phyloP scores from a whole-genome alignment of 2,888 invertebrate species.

The Gymnocheta viridis region DNA sequence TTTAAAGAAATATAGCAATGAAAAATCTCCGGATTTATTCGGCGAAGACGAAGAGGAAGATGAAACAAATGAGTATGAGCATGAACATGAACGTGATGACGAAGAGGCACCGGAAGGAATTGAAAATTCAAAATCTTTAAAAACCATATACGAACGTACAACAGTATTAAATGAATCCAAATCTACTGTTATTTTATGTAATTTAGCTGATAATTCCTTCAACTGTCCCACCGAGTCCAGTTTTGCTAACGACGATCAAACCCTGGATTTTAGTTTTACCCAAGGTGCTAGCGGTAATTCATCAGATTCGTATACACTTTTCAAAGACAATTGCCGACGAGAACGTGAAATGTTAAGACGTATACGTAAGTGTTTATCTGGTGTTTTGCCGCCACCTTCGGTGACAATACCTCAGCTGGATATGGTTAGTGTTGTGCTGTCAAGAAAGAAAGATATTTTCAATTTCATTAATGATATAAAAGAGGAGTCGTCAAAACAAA shows the following conservation, averaged over 20 bases:
- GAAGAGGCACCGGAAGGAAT: constrained; percentile 1
- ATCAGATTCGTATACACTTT: constrained; percentile 68
- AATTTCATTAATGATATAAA: constrained; percentile 73
- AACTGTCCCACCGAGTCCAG: constrained; percentile 76
- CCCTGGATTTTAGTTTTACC: constrained; percentile 71
- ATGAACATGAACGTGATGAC: too few relatives aligned
- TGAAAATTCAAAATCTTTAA: constrained; percentile 4
- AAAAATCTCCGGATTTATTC: constrained; percentile 86
- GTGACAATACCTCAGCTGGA: constrained; percentile 87
- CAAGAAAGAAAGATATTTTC: constrained; percentile 83
- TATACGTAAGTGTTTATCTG: constrained; percentile 85
- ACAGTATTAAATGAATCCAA: constrained; percentile 44
- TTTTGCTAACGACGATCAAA: constrained; percentile 76
- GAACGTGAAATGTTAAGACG: constrained; percentile 78
- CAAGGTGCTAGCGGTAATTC: constrained; percentile 66
- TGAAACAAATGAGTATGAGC: too few relatives aligned
- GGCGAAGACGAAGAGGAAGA: constrained; percentile 84
- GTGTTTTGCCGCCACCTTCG: constrained; percentile 89
- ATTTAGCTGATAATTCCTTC: constrained; percentile 71
- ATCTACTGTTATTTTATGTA: constrained; percentile 5
- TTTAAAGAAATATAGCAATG: constrained; percentile 76
- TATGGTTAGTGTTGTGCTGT: constrained; percentile 85
- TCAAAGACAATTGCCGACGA: constrained; percentile 76
- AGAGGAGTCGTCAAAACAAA: constrained; percentile 15
- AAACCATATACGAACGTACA: constrained; percentile 19